phyloP scores from a whole-genome alignment of 2,113 vertebrate species.

The Cepphus grylle region DNA sequence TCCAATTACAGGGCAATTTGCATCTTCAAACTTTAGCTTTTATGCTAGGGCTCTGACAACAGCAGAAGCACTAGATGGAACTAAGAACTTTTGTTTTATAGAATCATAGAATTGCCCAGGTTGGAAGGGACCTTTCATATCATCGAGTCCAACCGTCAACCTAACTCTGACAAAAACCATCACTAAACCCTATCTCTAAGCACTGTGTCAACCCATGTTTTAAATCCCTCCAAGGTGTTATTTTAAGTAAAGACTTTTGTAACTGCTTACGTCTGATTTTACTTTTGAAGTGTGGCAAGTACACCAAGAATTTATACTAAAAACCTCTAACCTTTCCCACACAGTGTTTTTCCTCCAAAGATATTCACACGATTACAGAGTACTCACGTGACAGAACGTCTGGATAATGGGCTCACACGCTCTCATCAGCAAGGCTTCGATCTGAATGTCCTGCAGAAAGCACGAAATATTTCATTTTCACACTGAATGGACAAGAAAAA shows the following conservation, averaged over 20 bases:
- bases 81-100: not conserved
- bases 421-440: conserved; percentile 95
- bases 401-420: conserved; percentile 94
- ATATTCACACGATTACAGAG: not conserved
- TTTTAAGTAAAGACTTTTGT: not conserved
- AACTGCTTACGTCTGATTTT: not conserved
- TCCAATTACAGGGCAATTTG: not conserved
- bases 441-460: conserved; percentile 90
- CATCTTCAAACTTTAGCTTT: not conserved
- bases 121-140: too few species aligned
- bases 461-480: not conserved
- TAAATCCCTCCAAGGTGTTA: not conserved
- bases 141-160: too few species aligned
- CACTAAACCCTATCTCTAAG: too few species aligned
- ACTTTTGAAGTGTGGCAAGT: not conserved
- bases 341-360: not conserved
- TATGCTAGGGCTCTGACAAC: not conserved
- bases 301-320: not conserved
- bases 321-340: not conserved
- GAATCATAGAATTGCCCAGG: too few species aligned
- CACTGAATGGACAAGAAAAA: not conserved
- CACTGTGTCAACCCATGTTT: too few species aligned
- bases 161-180: too few species aligned
- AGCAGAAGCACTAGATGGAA: not conserved
- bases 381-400: conserved; percentile 87